Evolutionary conservation across 1,140 invertebrate species (phyloP), one percentile per base, ranked within the genome.

Genomic region (Vanessa tameamea): DNA sequence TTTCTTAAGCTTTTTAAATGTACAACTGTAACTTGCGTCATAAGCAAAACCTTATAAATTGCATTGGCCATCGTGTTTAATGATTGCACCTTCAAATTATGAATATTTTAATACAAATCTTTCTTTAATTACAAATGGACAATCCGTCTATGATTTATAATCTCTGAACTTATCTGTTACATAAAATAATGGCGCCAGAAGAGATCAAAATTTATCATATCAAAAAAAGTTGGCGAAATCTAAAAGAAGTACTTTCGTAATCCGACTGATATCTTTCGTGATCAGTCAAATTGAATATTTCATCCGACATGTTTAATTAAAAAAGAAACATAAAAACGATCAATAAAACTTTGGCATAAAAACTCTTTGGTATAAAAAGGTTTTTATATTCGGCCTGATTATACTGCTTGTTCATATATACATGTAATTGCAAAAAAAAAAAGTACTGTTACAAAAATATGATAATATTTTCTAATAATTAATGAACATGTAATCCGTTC

Each of bases 141-240:
- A 61, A 37, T 15, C 37, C 14, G 31, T 15, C 66, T 47, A 69
- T 23, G 5, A 57, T 59, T 37, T 53, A 71, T 69, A 37, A 76
- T 75, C 70, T 73, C 51, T 75, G 64, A 75, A 76, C 73, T 79
- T 79, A 81, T 78, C 80, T 78, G 73, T 81, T 76, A 75, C 75
- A 48, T 79, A 74, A 81, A 57, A 67, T 53, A 72, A 72, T 69
- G 71, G 72, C 75, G 74, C 77, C 68, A 77, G 68, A 59, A 59
- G 64, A 75, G 71, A 76, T 76, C 69, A 50, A 68, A 73, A 70
- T 78, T 73, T 76, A 51, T 51, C 72, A 72, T 55, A 55, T 74
- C 67, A 48, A 67, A 59, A 69, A 69, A 69, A 59, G 20, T 47
- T 57, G 37, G 66, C 20, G 66, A 69, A 69, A 59, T 69, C 51